Conservation (phyloP, 2,888 invertebrate species). For the Apamea epomidion region DNA sequence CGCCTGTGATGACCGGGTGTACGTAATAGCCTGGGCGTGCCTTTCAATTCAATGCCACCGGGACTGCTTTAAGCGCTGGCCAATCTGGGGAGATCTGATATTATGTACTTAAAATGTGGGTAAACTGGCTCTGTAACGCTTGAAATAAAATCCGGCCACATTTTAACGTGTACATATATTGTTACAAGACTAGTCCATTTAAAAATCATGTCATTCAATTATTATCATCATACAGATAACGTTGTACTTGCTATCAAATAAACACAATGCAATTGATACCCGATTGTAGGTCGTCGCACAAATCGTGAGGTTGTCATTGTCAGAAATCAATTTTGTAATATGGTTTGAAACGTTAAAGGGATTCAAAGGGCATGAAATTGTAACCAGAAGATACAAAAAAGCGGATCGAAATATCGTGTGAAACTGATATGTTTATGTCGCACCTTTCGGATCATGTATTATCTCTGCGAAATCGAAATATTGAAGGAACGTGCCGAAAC, state of each 20-base stretch:
- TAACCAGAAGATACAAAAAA: slow-evolving; percentile 16
- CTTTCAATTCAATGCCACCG: slow-evolving; percentile 58
- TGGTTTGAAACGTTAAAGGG: slow-evolving; percentile 10
- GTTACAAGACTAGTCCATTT: slow-evolving; percentile 51
- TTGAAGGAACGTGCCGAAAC: slow-evolving; percentile 38
- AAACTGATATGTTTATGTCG: slow-evolving; percentile 35
- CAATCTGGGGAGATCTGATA: slow-evolving; percentile 28
- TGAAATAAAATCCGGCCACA: neutral
- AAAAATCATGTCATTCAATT: slow-evolving; percentile 46
- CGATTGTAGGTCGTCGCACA: slow-evolving; percentile 28
- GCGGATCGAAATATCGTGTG: slow-evolving; percentile 10
- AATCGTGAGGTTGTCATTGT: slow-evolving; percentile 23
- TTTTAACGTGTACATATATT: neutral
- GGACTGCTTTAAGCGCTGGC: slow-evolving; percentile 25
- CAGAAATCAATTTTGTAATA: slow-evolving; percentile 25
- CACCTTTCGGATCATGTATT: slow-evolving; percentile 27
- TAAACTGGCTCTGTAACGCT: neutral
- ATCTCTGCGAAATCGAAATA: slow-evolving; percentile 35
- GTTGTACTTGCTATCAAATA: slow-evolving; percentile 44
- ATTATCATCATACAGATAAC: slow-evolving; percentile 43
- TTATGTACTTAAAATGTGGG: slow-evolving; percentile 16
- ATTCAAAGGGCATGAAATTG: slow-evolving; percentile 8
- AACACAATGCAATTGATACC: slow-evolving; percentile 29
- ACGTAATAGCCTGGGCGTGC: slow-evolving; percentile 60
- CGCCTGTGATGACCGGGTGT: slow-evolving; percentile 52